Percentiles rank a stretch among this genome's conserved stretches.
Conservation (phyloP, 2,797 vertebrate genomes). For the Hephaestus fuliginosus region DNA sequence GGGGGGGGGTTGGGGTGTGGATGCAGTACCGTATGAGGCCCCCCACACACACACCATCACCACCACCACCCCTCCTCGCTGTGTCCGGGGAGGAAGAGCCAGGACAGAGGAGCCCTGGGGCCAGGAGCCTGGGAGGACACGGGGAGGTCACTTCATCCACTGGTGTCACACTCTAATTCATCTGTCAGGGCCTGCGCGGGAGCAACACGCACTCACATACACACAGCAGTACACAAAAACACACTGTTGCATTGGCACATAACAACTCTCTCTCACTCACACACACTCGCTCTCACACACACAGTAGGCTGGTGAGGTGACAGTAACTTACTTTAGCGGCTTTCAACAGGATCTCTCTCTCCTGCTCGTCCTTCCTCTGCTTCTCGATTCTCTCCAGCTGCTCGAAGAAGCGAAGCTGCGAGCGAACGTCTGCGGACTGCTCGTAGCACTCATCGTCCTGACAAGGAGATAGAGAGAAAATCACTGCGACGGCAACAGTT, state of each 20-base stretch:
- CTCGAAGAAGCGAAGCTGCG: conserved; percentile 92
- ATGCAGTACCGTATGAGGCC: conserved; percentile 5
- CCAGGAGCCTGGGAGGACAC: conserved; percentile 77
- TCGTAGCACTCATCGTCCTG: conserved; percentile 91
- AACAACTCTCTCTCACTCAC: conserved; percentile 24
- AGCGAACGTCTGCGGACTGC: conserved; percentile 89
- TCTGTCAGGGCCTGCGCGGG: conserved; percentile 69
- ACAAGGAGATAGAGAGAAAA: conserved; percentile 47
- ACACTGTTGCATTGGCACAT: conserved; percentile 53
- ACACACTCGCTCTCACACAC: not conserved
- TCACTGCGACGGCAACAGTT: conserved; percentile 35
- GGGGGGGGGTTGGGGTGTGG: conserved; percentile 3
- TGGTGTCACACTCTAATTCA: conserved; percentile 80
- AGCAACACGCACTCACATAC: conserved; percentile 51
- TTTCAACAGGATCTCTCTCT: conserved; percentile 92
- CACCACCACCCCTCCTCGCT: conserved; percentile 25
- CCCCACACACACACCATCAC: not conserved
- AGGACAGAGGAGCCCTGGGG: conserved; percentile 74
- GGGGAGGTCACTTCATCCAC: conserved; percentile 79
- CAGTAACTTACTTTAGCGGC: conserved; percentile 89
- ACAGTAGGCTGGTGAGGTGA: conserved; percentile 34
- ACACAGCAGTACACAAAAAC: conserved; percentile 47
- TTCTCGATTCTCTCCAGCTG: conserved; percentile 93
- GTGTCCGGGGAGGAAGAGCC: conserved; percentile 73
- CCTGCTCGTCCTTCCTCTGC: conserved; percentile 92